A percentile compares a stretch with the other conserved stretches of the same genome.
phyloP scores from a whole-genome alignment of 1,140 invertebrate species.

The Zophobas morio region DNA sequence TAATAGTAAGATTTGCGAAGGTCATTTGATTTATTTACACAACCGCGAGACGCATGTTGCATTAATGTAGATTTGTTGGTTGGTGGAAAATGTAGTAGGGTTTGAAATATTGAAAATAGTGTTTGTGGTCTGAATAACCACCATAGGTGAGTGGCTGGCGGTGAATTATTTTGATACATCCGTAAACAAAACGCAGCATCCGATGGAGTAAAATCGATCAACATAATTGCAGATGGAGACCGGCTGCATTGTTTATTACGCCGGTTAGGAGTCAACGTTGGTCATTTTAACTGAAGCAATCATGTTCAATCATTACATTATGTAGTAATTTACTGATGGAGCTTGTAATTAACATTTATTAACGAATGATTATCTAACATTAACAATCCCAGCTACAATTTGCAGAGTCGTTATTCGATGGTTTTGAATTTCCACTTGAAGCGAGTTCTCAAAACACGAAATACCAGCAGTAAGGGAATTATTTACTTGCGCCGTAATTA shows the following conservation, averaged over 20 bases:
- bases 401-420: constrained; percentile 3
- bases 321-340: constrained; percentile 42
- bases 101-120: too few species aligned
- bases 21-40: too few species aligned
- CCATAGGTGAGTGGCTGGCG: not conserved
- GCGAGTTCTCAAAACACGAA: constrained; percentile 8
- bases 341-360: constrained; percentile 43
- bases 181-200: constrained; percentile 43
- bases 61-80: too few species aligned
- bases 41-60: too few species aligned
- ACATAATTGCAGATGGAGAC: constrained; percentile 46
- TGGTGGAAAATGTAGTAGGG: too few species aligned
- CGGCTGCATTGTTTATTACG: constrained; percentile 47
- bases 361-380: constrained; percentile 37
- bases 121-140: too few species aligned
- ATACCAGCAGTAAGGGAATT: constrained; percentile 10
- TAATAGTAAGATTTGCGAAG: too few species aligned
- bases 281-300: constrained; percentile 49
- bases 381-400: constrained; percentile 26
- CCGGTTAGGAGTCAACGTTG: constrained; percentile 36
- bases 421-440: constrained; percentile 30
- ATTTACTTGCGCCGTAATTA: constrained; percentile 25
- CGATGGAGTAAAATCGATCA: constrained; percentile 41
- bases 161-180: constrained; percentile 42
- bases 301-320: constrained; percentile 48